Evolutionary conservation across 2,113 vertebrate genomes (phyloP).

Genomic region (Steatornis caripensis): DNA sequence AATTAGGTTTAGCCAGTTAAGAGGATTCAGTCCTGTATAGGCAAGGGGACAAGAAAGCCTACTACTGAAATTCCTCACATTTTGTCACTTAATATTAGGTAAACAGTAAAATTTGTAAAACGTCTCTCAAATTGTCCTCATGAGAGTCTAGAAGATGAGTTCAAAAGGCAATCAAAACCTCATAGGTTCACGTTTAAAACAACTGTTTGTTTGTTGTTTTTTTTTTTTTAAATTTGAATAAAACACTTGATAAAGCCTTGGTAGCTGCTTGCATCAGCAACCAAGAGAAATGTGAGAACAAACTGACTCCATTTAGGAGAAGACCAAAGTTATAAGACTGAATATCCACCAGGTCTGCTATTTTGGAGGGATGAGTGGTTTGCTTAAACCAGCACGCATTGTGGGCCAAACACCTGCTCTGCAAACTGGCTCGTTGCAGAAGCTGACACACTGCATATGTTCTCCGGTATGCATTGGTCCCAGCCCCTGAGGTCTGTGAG

Average conservation of each 20-base stretch:
- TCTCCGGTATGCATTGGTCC: background rate
- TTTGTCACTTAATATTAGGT: background rate
- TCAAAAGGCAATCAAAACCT: background rate
- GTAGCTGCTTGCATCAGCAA: background rate
- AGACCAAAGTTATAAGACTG: background rate
- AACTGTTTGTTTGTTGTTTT: no score
- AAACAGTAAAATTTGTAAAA: background rate
- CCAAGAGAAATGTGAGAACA: background rate
- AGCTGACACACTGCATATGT: background rate
- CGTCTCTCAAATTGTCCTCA: background rate
- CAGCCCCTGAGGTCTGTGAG: accelerated
- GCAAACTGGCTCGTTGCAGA: background rate
- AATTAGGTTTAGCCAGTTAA: background rate
- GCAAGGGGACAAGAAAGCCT: background rate
- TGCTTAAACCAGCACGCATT: background rate
- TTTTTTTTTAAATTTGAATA: background rate
- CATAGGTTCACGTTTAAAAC: background rate
- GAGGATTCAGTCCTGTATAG: background rate
- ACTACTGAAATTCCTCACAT: background rate
- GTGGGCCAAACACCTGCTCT: background rate
- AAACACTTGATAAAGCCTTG: background rate
- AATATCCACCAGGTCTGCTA: background rate
- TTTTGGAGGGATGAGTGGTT: background rate
- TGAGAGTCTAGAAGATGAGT: background rate
- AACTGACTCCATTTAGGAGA: background rate